Evolutionary conservation across 2,888 invertebrate species (phyloP).

Genomic region (Sinopyrophorus schimmeli): DNA sequence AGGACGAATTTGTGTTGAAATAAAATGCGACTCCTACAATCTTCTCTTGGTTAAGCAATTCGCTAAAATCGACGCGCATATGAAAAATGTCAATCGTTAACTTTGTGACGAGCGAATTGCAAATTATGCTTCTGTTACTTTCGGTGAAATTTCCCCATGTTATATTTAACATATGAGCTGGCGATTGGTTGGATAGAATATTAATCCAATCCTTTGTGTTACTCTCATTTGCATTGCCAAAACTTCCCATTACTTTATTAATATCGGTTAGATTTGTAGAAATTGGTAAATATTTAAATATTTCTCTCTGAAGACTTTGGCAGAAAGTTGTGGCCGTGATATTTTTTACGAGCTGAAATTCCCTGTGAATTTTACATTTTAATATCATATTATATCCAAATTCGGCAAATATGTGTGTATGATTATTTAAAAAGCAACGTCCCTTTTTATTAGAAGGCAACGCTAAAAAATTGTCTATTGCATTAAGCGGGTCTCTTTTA

Average conservation of each 20-base stretch:
- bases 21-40: slow-evolving; percentile 42
- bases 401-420: slow-evolving; percentile 50
- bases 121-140: slow-evolving; percentile 44
- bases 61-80: slow-evolving; percentile 50
- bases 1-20: slow-evolving; percentile 1
- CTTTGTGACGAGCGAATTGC: slow-evolving; percentile 49
- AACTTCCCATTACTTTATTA: slow-evolving; percentile 53
- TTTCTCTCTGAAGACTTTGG: slow-evolving; percentile 43
- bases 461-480: slow-evolving; percentile 46
- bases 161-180: slow-evolving; percentile 42
- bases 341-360: slow-evolving; percentile 35
- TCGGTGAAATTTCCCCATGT: slow-evolving; percentile 48
- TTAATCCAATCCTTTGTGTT: slow-evolving; percentile 57
- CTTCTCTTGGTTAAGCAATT: slow-evolving; percentile 48
- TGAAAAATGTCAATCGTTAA: slow-evolving; percentile 56
- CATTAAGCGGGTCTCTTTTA: slow-evolving; percentile 37
- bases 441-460: slow-evolving; percentile 56
- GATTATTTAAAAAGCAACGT: slow-evolving; percentile 53
- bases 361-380: slow-evolving; percentile 52
- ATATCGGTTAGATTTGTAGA: slow-evolving; percentile 41
- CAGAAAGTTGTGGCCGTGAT: slow-evolving; percentile 44
- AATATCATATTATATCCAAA: slow-evolving; percentile 59
- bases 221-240: slow-evolving; percentile 56
- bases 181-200: slow-evolving; percentile 50
- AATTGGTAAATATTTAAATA: slow-evolving; percentile 45